Percentiles rank a stretch among this genome's conserved stretches.
Evolutionary conservation across 2,888 invertebrate genomes (phyloP).

Genomic region (Andrena flavipes): DNA sequence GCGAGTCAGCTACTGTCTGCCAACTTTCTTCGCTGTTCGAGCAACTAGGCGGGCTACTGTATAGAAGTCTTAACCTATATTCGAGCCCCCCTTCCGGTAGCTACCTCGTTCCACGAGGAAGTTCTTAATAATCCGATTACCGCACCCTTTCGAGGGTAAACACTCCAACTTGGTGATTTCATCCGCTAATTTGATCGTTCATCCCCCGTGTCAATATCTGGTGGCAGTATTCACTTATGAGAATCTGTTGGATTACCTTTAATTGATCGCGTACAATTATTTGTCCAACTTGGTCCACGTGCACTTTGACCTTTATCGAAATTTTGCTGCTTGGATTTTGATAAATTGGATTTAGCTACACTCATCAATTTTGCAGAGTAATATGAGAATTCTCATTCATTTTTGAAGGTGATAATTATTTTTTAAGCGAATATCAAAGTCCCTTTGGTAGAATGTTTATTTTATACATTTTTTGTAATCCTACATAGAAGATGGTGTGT

Average conservation of each 20-base stretch:
- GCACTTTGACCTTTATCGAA: background rate
- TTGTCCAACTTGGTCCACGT: background rate
- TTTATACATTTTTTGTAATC: too few species aligned
- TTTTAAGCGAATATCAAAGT: too few species aligned
- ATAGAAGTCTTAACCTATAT: slow-evolving; percentile 46
- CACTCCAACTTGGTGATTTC: slow-evolving; percentile 36
- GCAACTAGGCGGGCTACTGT: slow-evolving; percentile 19
- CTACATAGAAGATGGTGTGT: too few species aligned
- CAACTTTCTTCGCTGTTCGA: slow-evolving; percentile 38
- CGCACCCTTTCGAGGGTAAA: slow-evolving; percentile 36
- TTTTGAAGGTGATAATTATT: too few species aligned
- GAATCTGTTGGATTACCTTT: background rate
- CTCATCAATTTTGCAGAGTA: background rate
- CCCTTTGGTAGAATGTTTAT: too few species aligned
- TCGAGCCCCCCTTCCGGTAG: slow-evolving; percentile 20
- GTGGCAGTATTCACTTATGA: background rate
- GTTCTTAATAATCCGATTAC: slow-evolving; percentile 55
- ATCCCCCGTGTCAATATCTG: background rate
- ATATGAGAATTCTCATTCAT: background rate
- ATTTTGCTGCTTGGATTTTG: background rate
- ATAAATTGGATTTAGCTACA: background rate
- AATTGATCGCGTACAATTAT: background rate
- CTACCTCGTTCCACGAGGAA: slow-evolving; percentile 34
- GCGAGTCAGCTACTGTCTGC: slow-evolving; percentile 19
- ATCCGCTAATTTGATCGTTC: slow-evolving; percentile 40